phyloP scores from a whole-genome alignment of 2,797 vertebrate genomes.

The Mormyrus hasselquistii region DNA sequence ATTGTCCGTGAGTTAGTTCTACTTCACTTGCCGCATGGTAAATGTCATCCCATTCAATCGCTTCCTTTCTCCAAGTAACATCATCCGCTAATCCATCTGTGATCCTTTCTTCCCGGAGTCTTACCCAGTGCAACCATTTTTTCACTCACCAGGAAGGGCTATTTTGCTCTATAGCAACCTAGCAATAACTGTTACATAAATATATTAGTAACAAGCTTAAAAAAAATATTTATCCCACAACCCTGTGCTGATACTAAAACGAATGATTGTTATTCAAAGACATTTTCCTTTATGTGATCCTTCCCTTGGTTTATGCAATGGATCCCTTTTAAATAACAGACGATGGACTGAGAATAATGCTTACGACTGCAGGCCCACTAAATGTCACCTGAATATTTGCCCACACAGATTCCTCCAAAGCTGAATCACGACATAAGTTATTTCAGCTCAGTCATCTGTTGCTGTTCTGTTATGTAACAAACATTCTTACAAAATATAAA shows the following conservation, averaged over 20 bases:
- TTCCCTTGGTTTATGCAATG: not conserved
- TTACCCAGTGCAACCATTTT: not conserved
- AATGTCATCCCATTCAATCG: constrained; percentile 14
- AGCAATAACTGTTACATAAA: not conserved
- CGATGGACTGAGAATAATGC: not conserved
- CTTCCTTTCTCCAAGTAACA: not conserved
- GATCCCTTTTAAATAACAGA: not conserved
- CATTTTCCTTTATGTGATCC: not conserved
- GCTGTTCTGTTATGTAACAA: not conserved
- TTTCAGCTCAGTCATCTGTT: constrained; percentile 4
- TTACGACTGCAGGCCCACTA: not conserved
- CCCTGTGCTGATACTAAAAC: not conserved
- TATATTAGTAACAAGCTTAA: not conserved
- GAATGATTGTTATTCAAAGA: not conserved
- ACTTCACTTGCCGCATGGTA: constrained; percentile 6
- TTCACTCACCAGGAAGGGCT: not conserved
- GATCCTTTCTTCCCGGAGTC: not conserved
- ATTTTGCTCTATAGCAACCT: not conserved
- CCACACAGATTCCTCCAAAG: constrained; percentile 21
- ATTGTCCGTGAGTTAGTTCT: not conserved
- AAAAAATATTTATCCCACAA: not conserved
- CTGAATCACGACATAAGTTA: constrained; percentile 22
- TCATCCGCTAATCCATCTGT: not conserved
- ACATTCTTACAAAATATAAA: not conserved
- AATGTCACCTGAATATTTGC: constrained; percentile 23